Evolutionary conservation across 2,888 invertebrate genomes (phyloP).

Genomic region (Gandaritis pyraliata): DNA sequence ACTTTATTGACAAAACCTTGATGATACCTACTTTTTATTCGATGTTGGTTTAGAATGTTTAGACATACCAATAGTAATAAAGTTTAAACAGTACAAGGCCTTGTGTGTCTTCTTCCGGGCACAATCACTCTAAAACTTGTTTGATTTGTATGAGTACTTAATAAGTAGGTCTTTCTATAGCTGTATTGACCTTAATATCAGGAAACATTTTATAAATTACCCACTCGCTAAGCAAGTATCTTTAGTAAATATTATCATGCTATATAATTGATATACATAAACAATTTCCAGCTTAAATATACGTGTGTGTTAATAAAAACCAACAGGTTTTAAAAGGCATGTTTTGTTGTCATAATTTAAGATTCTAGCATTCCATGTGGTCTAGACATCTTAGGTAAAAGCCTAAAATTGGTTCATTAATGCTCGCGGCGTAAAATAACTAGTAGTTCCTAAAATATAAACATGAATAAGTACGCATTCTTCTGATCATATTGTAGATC

Average conservation of each 20-base stretch:
- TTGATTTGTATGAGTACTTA: not conserved
- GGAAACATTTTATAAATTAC: not conserved
- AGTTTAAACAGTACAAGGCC: not conserved
- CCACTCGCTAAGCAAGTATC: not conserved
- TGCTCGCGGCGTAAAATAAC: too few relatives aligned
- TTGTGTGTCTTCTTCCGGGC: constrained; percentile 1
- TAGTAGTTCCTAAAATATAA: too few relatives aligned
- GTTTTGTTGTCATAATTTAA: not conserved
- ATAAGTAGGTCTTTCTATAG: constrained; percentile 1
- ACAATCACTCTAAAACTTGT: not conserved
- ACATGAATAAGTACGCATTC: too few relatives aligned
- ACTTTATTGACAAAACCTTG: not conserved
- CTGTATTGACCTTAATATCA: not conserved
- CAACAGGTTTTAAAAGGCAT: not conserved
- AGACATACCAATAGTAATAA: not conserved
- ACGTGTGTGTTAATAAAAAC: not conserved
- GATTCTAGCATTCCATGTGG: not conserved
- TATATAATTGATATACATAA: not conserved
- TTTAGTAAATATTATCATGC: not conserved
- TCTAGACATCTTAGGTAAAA: constrained; percentile 2
- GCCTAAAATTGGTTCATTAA: too few relatives aligned
- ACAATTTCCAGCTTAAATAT: not conserved
- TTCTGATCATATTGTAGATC: too few relatives aligned
- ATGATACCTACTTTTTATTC: not conserved
- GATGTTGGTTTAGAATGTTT: not conserved